Base-by-base conservation (phyloP, 2,113 vertebrate genomes). In the Chinchilla lanigera region DNA sequence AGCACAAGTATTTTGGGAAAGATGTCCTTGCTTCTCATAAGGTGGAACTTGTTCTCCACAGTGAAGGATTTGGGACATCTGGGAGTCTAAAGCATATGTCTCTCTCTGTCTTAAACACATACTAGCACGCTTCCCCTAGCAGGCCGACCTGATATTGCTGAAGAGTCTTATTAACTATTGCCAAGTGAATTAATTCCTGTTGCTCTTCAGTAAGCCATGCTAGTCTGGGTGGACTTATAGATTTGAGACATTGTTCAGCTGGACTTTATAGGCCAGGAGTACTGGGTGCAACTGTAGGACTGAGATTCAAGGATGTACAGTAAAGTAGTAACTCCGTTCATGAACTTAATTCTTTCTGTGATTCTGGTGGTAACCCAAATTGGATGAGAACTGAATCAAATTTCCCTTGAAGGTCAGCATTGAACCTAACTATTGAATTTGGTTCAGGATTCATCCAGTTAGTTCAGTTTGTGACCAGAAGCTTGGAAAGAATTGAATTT, bases 61-160 rank as follows among this genome's bases (percentile, higher is more conserved):
- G 6, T 88, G 19, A 89, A 96, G 63, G 71, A 56, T 35, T 41
- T 5, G 13, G 60, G 41, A 82, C n/a, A 52, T 24, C 35, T 69
- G 47, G 12, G 54, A 3, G 7, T 86, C 52, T 24, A 47, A n/a
- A 50, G 10, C 0, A 0, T 54, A 69, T 12, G 1, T 16, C 26
- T 56, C 5, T 58, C 9, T 60, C 1, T 33, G 20, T 22, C 28
- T 44, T 30, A n/a, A 14, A 35, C 2, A 1, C 12, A 63, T 22
- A 54, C 10, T 35, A 22, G 52, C 22, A 50, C 35, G 33, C 13
- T 20, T 67, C 35, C 13, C 6, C 26, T 24, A 2, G 17, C 41
- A 41, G 22, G 13, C 9, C 9, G 63, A 33, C 24, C 14, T 56
- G 50, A 17, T 81, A 54, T 17, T 44, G 30, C n/a, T 80, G 30